Base-by-base conservation (phyloP, 2,797 vertebrate genomes). In the Pelodytes ibericus region DNA sequence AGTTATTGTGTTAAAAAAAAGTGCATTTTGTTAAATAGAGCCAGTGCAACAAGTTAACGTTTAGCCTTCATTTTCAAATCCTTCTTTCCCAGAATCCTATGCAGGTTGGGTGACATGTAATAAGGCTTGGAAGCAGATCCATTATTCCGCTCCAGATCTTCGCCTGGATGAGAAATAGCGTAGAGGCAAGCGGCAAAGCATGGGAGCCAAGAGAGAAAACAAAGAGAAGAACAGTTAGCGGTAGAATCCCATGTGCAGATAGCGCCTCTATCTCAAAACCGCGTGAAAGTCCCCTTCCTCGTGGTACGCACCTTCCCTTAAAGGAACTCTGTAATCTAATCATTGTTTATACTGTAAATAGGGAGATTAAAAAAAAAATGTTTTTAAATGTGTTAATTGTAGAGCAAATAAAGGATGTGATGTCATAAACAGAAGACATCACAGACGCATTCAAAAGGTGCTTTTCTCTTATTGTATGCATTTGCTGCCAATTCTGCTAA, bases 71-170 rank as follows among this genome's bases (percentile, higher is more conserved):
- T 91, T 68, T 89, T 84, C 72, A 93, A 90, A 49, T 94, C 94
- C 82, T 91, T 94, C 90, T 91, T 95, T 81, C 92, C 93, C 76
- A 99, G 91, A 87, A 98, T 95, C 84, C 93, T 91, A 82, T 97
- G 96, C 81, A 99, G 91, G 78, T 92, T 91, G 24, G 95, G 94
- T 82, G 95, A 94, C 93, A 98, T 95, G 92, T 93, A 96, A 93
- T 97, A 99, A 41, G 97, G 97, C 85, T 94, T 96, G 87, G 93
- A 92, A 79, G 94, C 87, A 73, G 96, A 95, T 81, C 96, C 97
- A 4, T 98, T 95, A 56, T 98, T 98, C 87, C 95, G 94, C 90
- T 99, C 96, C 82, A 99, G 88, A 89, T 99, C 97, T 94, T 98
- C 97, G 87, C 96, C 97, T 99, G 90, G 82, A 71, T 15, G 81